A percentile compares a stretch with the other conserved stretches of the same genome.
These are phyloP conservation scores for Phoebastria nigripes DNA, from an alignment of 2,797 vertebrate genomes.

Conservation along the genomic window DNA sequence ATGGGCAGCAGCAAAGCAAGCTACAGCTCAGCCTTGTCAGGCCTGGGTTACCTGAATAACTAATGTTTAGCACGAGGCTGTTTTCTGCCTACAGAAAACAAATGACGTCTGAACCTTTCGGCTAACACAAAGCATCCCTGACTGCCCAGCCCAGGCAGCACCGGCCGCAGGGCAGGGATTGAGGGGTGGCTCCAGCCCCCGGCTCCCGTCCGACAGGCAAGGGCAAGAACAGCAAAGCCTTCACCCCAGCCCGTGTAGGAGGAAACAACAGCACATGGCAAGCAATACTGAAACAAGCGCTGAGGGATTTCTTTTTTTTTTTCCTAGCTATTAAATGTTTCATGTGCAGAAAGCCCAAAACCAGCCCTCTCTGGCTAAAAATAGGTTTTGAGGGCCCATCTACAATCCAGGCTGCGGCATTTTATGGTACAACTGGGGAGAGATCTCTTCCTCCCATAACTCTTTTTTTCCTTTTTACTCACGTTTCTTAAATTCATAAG, in stretches of 20 bases:
- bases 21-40: not conserved
- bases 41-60: not conserved
- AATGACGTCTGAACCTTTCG: not conserved
- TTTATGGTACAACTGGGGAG: too few relatives aligned
- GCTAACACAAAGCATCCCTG: too few relatives aligned
- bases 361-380: not conserved
- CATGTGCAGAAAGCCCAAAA: not conserved
- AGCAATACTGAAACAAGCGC: not conserved
- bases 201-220: not conserved
- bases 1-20: not conserved
- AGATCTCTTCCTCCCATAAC: not conserved
- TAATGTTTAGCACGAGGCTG: too few relatives aligned
- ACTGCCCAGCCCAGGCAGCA: too few relatives aligned
- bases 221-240: not conserved
- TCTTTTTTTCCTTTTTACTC: not conserved
- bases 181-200: not conserved
- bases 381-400: not conserved
- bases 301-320: too few relatives aligned
- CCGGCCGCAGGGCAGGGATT: not conserved
- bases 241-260: too few relatives aligned
- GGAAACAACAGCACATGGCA: not conserved
- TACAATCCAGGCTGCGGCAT: not conserved
- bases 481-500: not conserved
- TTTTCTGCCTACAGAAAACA: not conserved
- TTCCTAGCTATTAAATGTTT: not conserved